These are phyloP conservation scores for Arrhamphus sclerolepis DNA, from an alignment of 2,797 vertebrate species.

Conservation along the genomic window DNA sequence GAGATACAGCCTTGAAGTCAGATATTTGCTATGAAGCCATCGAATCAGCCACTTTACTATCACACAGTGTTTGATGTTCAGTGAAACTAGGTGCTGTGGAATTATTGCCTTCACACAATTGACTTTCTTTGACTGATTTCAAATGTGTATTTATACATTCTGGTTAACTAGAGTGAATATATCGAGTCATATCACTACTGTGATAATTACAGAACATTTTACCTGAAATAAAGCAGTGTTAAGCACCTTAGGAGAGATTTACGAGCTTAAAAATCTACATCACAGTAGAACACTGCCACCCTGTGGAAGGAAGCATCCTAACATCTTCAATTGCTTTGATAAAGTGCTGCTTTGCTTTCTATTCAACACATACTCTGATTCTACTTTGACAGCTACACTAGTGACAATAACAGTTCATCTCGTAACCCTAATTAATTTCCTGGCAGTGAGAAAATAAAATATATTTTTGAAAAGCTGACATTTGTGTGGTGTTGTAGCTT, in stretches of 20 bases:
- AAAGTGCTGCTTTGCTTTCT: slow-evolving; percentile 34
- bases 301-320: slow-evolving; percentile 45
- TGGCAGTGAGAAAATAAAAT: slow-evolving; percentile 25
- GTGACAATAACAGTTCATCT: slow-evolving; percentile 15
- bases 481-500: slow-evolving; percentile 1
- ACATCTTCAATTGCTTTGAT: slow-evolving; percentile 14
- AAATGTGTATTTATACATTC: slow-evolving; percentile 7
- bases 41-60: slow-evolving; percentile 15
- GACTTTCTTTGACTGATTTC: slow-evolving; percentile 8
- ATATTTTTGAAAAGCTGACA: no score
- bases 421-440: slow-evolving; percentile 15
- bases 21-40: slow-evolving; percentile 21
- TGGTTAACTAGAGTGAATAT: slow-evolving; percentile 16
- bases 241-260: slow-evolving; percentile 41
- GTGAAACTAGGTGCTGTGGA: slow-evolving; percentile 24
- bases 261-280: slow-evolving; percentile 8
- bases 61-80: slow-evolving; percentile 13
- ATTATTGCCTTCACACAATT: slow-evolving; percentile 51
- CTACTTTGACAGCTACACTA: slow-evolving; percentile 34
- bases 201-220: slow-evolving; percentile 28
- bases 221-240: slow-evolving; percentile 54
- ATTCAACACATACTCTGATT: slow-evolving; percentile 32
- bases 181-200: neutral
- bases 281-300: slow-evolving; percentile 65
- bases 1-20: slow-evolving; percentile 32